Conservation (phyloP, 1,140 invertebrate genomes). For the Solenopsis fugax region DNA sequence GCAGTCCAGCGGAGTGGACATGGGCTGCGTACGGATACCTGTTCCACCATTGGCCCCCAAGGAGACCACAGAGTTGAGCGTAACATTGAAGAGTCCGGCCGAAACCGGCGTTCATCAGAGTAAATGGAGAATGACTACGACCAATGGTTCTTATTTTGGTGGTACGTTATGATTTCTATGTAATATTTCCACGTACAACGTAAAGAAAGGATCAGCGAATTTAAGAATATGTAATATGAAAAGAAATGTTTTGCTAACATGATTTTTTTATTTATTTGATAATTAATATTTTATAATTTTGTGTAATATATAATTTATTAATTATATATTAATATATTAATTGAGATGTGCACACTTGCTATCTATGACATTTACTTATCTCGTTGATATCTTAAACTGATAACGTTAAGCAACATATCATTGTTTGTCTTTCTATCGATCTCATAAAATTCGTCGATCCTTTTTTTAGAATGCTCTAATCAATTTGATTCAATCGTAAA, state of each 20-base stretch:
- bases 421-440: background rate
- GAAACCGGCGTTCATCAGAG: slow-evolving; percentile 91
- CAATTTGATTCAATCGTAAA: background rate
- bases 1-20: slow-evolving; percentile 88
- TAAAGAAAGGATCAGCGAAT: background rate
- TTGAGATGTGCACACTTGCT: background rate
- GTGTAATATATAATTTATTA: too few species aligned
- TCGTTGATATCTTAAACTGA: slow-evolving; percentile 17
- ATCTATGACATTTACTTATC: slow-evolving; percentile 3
- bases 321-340: background rate
- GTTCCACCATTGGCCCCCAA: slow-evolving; percentile 90
- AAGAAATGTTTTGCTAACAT: too few species aligned
- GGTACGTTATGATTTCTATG: slow-evolving; percentile 85
- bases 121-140: slow-evolving; percentile 94
- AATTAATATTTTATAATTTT: too few species aligned
- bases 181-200: background rate
- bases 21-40: slow-evolving; percentile 88
- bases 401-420: background rate
- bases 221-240: background rate
- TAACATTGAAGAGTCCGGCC: slow-evolving; percentile 91
- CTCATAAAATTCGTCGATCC: background rate
- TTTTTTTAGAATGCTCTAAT: background rate
- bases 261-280: too few species aligned
- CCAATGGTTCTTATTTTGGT: slow-evolving; percentile 94
- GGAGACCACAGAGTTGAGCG: slow-evolving; percentile 89